These are phyloP conservation scores for Corythoichthys haematopterus DNA, from an alignment of 2,113 vertebrate genomes.

Conservation along the genomic window DNA sequence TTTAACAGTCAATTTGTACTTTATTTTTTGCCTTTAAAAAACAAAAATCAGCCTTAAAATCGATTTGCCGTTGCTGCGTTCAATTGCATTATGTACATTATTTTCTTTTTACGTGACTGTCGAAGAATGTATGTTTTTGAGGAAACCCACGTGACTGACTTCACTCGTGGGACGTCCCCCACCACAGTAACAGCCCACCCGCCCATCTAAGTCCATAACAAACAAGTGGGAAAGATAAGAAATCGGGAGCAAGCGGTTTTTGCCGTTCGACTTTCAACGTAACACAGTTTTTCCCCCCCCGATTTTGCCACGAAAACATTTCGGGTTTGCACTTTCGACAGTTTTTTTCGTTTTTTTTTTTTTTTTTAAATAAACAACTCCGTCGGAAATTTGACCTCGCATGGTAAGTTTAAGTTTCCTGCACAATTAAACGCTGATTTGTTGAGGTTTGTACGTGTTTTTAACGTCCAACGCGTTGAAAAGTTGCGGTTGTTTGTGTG, in stretches of 20 bases:
- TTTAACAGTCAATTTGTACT: not conserved
- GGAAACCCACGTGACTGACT: constrained; percentile 50
- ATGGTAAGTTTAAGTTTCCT: constrained; percentile 49
- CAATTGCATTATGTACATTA: not conserved
- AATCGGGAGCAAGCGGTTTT: not conserved
- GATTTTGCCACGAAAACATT: constrained; percentile 7
- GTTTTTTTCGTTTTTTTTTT: no score
- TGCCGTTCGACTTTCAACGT: constrained; percentile 9
- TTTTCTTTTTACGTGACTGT: constrained; percentile 3
- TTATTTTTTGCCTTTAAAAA: no score
- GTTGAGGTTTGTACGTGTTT: not conserved
- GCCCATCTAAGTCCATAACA: constrained; percentile 38
- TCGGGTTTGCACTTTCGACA: not conserved
- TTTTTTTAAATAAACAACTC: not conserved
- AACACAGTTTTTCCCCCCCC: constrained; percentile 16
- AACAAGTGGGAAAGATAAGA: constrained; percentile 43
- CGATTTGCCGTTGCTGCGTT: not conserved
- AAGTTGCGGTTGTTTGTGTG: constrained; percentile 23
- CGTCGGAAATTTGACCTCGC: not conserved
- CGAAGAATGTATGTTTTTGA: constrained; percentile 43
- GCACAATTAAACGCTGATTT: no score
- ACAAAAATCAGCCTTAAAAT: not conserved
- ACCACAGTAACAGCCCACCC: not conserved
- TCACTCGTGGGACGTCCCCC: constrained; percentile 23
- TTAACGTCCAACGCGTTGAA: not conserved